phyloP scores from a whole-genome alignment of 2,113 vertebrate species.

The Ovibos moschatus region DNA sequence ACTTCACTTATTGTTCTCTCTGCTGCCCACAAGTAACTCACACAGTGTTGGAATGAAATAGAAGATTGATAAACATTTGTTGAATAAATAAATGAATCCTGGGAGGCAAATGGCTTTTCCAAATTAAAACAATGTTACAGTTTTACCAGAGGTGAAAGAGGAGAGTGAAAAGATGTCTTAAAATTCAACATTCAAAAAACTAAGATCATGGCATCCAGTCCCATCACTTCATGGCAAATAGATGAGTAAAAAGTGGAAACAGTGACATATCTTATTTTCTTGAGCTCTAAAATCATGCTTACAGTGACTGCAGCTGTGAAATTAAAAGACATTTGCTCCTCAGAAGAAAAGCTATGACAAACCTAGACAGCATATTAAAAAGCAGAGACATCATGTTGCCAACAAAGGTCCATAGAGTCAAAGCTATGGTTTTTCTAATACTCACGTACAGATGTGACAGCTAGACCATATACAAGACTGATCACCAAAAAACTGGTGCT shows the following conservation, averaged over 20 bases:
- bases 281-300: neutral
- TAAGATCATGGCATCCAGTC: neutral
- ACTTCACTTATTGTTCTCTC: neutral
- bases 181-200: neutral
- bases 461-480: neutral
- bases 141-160: neutral
- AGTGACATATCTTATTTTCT: neutral
- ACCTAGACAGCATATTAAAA: neutral
- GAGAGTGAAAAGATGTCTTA: neutral
- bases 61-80: neutral
- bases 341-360: neutral
- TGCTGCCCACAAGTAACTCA: neutral
- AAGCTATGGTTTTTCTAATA: neutral
- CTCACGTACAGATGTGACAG: neutral
- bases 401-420: neutral
- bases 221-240: neutral
- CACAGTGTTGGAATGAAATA: neutral
- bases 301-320: neutral
- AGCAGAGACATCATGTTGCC: neutral
- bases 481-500: neutral
- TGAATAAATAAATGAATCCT: neutral
- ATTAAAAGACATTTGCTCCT: neutral
- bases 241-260: neutral
- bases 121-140: neutral
- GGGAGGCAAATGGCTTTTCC: neutral